Conservation (phyloP, 2,797 vertebrate genomes). For the Periophthalmus magnuspinnatus region DNA sequence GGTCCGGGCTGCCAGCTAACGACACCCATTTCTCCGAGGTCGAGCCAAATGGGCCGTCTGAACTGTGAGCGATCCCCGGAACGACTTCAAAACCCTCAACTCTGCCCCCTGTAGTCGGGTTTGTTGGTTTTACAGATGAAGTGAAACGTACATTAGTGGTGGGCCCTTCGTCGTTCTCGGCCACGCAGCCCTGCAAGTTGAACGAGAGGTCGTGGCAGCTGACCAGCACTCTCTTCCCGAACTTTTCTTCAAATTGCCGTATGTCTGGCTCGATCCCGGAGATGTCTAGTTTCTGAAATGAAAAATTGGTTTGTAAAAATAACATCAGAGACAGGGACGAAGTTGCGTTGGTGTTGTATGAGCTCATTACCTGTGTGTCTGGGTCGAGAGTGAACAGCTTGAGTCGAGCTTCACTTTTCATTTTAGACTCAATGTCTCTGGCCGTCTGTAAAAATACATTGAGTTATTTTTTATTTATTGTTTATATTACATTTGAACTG, state of each 20-base stretch:
- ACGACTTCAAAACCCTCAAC: conserved; percentile 37
- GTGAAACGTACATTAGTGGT: conserved; percentile 86
- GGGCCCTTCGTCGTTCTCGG: conserved; percentile 93
- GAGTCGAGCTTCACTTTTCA: conserved; percentile 90
- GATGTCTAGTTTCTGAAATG: conserved; percentile 89
- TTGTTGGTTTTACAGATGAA: background rate
- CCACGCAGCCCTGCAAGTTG: conserved; percentile 93
- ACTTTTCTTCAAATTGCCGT: conserved; percentile 95
- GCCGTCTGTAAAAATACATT: conserved; percentile 76
- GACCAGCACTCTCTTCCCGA: conserved; percentile 92
- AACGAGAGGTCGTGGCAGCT: conserved; percentile 92
- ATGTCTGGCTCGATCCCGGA: conserved; percentile 88
- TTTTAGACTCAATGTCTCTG: conserved; percentile 91
- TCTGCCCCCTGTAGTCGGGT: conserved; percentile 7
- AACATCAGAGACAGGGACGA: background rate
- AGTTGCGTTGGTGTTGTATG: background rate
- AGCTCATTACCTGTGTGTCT: conserved; percentile 88
- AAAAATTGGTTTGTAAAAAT: background rate
- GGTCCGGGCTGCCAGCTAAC: conserved; percentile 36
- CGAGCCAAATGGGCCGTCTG: conserved; percentile 40
- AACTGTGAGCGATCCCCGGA: conserved; percentile 50
- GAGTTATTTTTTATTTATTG: background rate
- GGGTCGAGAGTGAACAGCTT: conserved; percentile 94
- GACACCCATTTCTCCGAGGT: conserved; percentile 14
- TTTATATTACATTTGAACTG: background rate